Evolutionary conservation across 2,797 vertebrate species (phyloP), one percentile per base, ranked within the genome.

Genomic region (Ctenopoma kingsleyae): DNA sequence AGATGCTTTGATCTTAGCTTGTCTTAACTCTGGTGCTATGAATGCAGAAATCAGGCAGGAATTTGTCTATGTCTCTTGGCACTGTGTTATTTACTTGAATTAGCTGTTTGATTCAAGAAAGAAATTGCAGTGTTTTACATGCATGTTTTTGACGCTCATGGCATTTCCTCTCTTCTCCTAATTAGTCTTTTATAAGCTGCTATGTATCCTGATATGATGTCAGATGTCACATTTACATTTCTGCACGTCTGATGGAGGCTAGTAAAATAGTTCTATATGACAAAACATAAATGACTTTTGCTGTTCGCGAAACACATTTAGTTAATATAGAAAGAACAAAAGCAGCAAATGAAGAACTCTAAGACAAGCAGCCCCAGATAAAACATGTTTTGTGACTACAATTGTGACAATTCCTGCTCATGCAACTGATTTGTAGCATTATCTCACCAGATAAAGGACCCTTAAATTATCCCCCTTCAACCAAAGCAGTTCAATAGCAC

Each of bases 211-310:
- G 59, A 72, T 67, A 57, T 78, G 64, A 72, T 59, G 4, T 2
- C 46, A 23, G 56, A 61, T 74, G 79, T 87, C 79, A 77, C 83
- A 58, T 89, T 83, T 82, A 76, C 67, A 55, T 62, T 77, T 84
- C 51, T 72, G 60, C 59, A 58, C 35, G 71, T 59, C 72, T 75
- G 67, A 76, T 20, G 75, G 66, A 76, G 64, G 30, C 43, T 7
- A 1, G 35, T 77, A 60, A 51, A 60, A 75, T 36, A 11, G 35
- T 3, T 3, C 11, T 36, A 3, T 36, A 58, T 23, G 10, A 30
- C 22, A 44, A 4, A 13, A 23, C 27, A 11, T 6, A n/a, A 27
- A 35, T 48, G 25, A 19, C 16, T 35, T 1, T 11, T 53, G 19
- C 46, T 65, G 35, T 55, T 65, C 9, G 6, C 23, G 19, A 30